Evolutionary conservation across 2,113 vertebrate species (phyloP).

Genomic region (Cyrtonyx montezumae): DNA sequence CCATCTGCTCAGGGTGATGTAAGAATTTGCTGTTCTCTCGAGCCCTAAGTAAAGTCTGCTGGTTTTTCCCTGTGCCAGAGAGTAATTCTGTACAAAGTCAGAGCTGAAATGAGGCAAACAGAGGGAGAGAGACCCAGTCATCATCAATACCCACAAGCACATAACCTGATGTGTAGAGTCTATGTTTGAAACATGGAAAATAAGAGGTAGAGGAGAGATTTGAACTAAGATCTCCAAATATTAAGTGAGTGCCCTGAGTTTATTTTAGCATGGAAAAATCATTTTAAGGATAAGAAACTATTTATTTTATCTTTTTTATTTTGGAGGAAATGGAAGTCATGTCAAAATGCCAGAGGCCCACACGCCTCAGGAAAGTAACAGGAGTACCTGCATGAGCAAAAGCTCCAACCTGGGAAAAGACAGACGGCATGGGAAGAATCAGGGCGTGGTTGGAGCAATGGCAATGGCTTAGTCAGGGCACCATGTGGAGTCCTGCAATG

Average conservation of each 20-base stretch:
- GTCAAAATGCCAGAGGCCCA: background rate
- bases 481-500: background rate
- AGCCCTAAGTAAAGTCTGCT: background rate
- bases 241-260: background rate
- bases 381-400: background rate
- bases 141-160: background rate
- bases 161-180: background rate
- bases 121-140: background rate
- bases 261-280: background rate
- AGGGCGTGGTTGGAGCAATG: background rate
- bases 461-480: background rate
- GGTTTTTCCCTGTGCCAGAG: background rate
- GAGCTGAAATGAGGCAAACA: conserved; percentile 1
- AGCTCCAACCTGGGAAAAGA: background rate
- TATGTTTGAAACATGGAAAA: background rate
- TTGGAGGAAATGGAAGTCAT: background rate
- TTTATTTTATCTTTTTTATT: background rate
- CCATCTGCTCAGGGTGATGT: background rate
- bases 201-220: background rate
- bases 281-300: background rate
- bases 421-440: background rate
- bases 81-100: background rate
- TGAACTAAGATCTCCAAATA: background rate
- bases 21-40: background rate
- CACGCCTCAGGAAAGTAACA: background rate